Conservation (phyloP, 2,888 invertebrate species). For the Cantharis rufa region DNA sequence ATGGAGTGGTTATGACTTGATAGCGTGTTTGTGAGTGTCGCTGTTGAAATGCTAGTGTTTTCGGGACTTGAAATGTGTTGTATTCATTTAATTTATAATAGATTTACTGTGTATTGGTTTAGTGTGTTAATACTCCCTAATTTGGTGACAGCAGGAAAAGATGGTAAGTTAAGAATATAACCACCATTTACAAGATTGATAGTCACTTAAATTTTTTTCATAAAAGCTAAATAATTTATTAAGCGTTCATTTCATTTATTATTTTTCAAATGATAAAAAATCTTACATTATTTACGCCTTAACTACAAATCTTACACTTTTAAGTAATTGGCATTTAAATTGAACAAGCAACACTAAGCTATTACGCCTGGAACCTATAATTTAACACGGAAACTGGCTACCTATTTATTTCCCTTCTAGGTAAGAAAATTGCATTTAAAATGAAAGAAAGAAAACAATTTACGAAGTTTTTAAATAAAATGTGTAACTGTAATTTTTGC, state of each 20-base stretch:
- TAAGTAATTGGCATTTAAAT: background rate
- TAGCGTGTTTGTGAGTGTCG: slow-evolving; percentile 19
- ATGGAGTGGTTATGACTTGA: slow-evolving; percentile 19
- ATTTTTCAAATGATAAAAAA: background rate
- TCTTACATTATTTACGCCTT: background rate
- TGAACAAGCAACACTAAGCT: background rate
- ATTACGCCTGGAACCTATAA: background rate
- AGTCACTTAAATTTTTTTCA: background rate
- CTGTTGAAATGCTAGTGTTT: slow-evolving; percentile 17
- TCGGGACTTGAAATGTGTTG: slow-evolving; percentile 14
- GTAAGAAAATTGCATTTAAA: background rate
- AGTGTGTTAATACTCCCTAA: slow-evolving; percentile 35
- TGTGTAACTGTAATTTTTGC: background rate
- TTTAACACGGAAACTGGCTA: background rate
- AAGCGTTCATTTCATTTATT: background rate
- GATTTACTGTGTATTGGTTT: slow-evolving; percentile 17
- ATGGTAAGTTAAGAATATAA: slow-evolving; percentile 41
- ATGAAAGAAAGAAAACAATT: background rate
- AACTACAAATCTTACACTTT: background rate
- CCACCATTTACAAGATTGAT: background rate
- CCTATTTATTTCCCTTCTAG: background rate
- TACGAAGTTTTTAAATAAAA: background rate
- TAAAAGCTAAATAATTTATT: background rate
- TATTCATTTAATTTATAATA: slow-evolving; percentile 5
- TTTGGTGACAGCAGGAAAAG: slow-evolving; percentile 39